These are phyloP conservation scores for Theristicus caerulescens DNA, from an alignment of 2,113 vertebrate genomes.

Conservation along the genomic window DNA sequence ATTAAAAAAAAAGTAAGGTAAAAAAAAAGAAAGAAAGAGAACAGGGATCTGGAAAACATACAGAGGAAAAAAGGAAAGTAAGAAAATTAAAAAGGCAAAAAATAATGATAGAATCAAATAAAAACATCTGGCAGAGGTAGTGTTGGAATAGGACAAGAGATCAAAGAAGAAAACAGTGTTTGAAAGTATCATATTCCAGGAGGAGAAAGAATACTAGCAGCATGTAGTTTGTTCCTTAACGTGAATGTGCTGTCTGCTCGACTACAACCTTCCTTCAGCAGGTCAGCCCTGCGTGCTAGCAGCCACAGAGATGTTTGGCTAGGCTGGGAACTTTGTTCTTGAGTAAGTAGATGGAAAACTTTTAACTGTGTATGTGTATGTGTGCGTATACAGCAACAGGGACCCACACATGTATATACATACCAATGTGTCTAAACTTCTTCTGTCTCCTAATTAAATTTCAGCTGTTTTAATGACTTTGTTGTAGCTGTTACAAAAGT, in stretches of 20 bases:
- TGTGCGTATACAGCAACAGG: accelerated
- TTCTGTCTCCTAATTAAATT: background rate
- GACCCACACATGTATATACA: background rate
- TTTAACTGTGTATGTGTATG: background rate
- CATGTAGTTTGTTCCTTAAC: background rate
- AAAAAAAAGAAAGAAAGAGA: background rate
- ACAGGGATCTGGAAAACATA: background rate
- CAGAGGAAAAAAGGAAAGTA: background rate
- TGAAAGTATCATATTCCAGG: background rate
- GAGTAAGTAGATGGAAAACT: background rate
- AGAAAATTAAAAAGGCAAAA: background rate
- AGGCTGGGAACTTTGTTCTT: background rate
- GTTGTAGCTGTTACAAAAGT: background rate
- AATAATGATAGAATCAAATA: background rate
- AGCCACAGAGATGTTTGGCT: background rate
- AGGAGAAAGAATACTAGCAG: background rate
- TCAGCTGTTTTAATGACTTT: background rate
- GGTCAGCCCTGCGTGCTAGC: background rate
- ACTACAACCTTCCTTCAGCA: accelerated
- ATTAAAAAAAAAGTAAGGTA: background rate
- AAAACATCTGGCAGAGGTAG: background rate
- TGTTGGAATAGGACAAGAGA: background rate
- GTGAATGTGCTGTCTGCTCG: background rate
- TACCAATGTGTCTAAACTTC: accelerated
- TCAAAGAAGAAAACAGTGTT: background rate